Conservation (phyloP, 2,113 vertebrate genomes). For the Mirza zaza region DNA sequence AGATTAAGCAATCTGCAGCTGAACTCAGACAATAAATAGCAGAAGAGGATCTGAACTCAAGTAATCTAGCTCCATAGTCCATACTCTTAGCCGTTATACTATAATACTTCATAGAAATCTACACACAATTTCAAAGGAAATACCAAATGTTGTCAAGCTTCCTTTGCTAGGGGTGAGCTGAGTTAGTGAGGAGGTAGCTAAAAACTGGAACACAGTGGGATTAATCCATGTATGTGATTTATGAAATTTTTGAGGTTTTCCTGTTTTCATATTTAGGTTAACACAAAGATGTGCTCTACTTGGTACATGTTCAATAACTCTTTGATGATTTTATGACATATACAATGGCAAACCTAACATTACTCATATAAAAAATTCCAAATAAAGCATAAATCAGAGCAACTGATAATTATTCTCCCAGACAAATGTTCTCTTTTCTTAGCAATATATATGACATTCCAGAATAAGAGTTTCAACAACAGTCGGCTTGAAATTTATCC, state of each 20-base stretch:
- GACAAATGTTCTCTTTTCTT: slow-evolving; percentile 15
- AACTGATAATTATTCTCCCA: slow-evolving; percentile 33
- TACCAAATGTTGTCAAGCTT: background rate
- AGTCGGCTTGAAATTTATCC: slow-evolving; percentile 7
- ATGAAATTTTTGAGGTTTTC: background rate
- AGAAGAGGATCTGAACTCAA: background rate
- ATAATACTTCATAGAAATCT: background rate
- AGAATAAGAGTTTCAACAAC: slow-evolving; percentile 40
- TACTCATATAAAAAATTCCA: background rate
- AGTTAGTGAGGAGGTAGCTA: background rate
- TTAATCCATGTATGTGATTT: background rate
- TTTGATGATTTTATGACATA: background rate
- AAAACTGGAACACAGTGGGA: background rate
- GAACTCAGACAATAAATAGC: background rate
- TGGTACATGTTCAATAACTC: background rate
- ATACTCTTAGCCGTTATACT: background rate
- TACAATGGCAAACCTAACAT: background rate
- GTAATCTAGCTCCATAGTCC: background rate
- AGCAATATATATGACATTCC: background rate
- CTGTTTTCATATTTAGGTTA: background rate
- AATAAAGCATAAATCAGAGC: background rate
- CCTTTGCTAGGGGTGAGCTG: background rate
- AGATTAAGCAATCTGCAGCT: background rate
- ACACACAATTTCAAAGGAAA: background rate
- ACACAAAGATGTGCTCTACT: background rate